phyloP scores from a whole-genome alignment of 2,888 invertebrate species.

The Parnassius apollo region DNA sequence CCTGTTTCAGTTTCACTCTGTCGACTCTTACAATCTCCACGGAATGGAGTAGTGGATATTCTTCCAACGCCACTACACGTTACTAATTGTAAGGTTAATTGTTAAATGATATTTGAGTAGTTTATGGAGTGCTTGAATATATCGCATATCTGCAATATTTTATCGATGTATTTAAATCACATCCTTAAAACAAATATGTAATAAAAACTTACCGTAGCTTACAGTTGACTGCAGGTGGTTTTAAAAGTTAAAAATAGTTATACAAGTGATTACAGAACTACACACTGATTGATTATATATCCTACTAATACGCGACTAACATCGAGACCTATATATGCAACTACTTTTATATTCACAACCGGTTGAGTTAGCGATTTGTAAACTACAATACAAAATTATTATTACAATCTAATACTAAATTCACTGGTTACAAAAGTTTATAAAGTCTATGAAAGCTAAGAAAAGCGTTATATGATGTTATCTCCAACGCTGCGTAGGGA shows the following conservation, averaged over 20 bases:
- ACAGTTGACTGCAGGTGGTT: not conserved
- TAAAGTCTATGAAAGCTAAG: constrained; percentile 14
- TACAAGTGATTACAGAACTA: constrained; percentile 6
- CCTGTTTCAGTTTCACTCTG: no score
- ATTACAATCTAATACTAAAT: constrained; percentile 15
- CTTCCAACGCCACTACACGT: no score
- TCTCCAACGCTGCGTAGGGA: constrained; percentile 6
- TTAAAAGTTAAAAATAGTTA: not conserved
- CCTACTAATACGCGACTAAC: constrained; percentile 27
- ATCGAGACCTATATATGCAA: constrained; percentile 28
- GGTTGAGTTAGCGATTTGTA: constrained; percentile 49
- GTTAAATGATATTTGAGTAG: no score
- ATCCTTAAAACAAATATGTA: no score
- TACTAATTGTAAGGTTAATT: no score
- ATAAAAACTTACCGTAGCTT: not conserved
- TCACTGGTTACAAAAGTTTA: constrained; percentile 15
- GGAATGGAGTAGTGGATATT: no score
- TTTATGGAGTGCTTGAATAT: no score
- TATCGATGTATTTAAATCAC: no score
- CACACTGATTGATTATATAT: constrained; percentile 16
- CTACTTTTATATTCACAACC: constrained; percentile 51
- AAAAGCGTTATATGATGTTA: constrained; percentile 5
- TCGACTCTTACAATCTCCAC: no score
- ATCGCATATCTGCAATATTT: no score
- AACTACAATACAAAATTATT: constrained; percentile 33